A percentile compares a stretch with the other conserved stretches of the same genome.
Evolutionary conservation across 1,140 invertebrate genomes (phyloP).

Genomic region (Cydia splendana): DNA sequence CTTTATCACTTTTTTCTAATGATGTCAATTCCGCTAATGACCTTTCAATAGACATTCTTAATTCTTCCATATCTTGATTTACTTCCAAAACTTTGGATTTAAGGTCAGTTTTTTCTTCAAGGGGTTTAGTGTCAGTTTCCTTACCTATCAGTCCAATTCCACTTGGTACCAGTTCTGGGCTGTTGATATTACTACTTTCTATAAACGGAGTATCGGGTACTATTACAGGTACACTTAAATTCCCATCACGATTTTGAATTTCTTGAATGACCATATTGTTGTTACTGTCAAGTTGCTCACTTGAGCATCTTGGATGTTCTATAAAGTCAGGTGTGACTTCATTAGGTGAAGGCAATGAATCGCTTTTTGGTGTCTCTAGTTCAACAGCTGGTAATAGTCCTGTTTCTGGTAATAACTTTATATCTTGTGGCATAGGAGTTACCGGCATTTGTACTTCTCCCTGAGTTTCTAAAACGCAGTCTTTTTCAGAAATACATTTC

Average conservation of each 20-base stretch:
- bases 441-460: slow-evolving; percentile 1
- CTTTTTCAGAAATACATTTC: not conserved
- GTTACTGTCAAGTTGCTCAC: slow-evolving; percentile 61
- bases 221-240: slow-evolving; percentile 46
- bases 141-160: slow-evolving; percentile 42
- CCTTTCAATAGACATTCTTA: slow-evolving; percentile 68
- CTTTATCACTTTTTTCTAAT: slow-evolving; percentile 60
- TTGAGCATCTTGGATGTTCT: slow-evolving; percentile 59
- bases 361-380: not conserved
- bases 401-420: not conserved
- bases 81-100: slow-evolving; percentile 73
- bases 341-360: slow-evolving; percentile 35
- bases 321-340: slow-evolving; percentile 61
- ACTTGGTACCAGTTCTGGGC: slow-evolving; percentile 40
- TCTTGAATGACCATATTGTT: slow-evolving; percentile 66
- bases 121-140: not conserved
- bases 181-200: slow-evolving; percentile 41
- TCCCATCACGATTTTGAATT: slow-evolving; percentile 47
- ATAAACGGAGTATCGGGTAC: slow-evolving; percentile 49
- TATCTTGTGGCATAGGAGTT: slow-evolving; percentile 1
- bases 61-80: slow-evolving; percentile 69
- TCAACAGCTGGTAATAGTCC: not conserved
- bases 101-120: slow-evolving; percentile 60
- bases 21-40: slow-evolving; percentile 67
- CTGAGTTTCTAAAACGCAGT: not conserved